Evolutionary conservation across 2,797 vertebrate species (phyloP), one percentile per base, ranked within the genome.

Genomic region (Acestrorhynchus altus): DNA sequence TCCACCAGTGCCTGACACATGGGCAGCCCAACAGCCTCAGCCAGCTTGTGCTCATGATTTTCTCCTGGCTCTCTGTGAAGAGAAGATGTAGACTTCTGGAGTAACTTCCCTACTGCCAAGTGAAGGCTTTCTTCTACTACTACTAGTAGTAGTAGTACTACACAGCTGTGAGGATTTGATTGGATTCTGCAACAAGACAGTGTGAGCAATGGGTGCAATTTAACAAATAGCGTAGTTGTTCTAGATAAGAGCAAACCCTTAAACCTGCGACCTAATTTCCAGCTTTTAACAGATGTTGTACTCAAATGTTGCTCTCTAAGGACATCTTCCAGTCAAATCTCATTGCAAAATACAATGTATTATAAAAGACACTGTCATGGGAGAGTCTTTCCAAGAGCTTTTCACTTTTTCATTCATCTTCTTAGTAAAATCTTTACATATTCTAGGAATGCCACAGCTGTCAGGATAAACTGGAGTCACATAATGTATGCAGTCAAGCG

Each of bases 1-100:
- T 95, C 96, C 40, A 95, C 83, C 84, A 99, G 85, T 39, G 97
- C 97, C 88, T 94, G 91, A 88, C 96, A 96, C 87, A 98, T 90
- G 0, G 96, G 93, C 72, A 97, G 63, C 15, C 96, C 96, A n/a
- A 98, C 0, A 0, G 77, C 26, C 4, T 18, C 75, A 4, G 93
- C 94, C 81, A 96, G 74, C 63, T 88, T 89, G 82, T 94, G 93
- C 69, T 98, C 92, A 0, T 90, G 85, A 77, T 95, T 96, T 75
- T 96, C 95, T 24, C 47, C 82, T 0, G 95, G 95, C n/a, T 89
- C 85, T 84, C 98, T 99, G 92, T 4, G 9, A 15, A 18, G 51
- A 42, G 0, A 54, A 54, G 11, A 22, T 24, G 56, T 16, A 57
- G 31, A 35, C 31, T 2, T n/a, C n/a, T n/a, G n/a, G n/a, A n/a